phyloP scores from a whole-genome alignment of 1,140 invertebrate genomes.

The Lucilia sericata region DNA sequence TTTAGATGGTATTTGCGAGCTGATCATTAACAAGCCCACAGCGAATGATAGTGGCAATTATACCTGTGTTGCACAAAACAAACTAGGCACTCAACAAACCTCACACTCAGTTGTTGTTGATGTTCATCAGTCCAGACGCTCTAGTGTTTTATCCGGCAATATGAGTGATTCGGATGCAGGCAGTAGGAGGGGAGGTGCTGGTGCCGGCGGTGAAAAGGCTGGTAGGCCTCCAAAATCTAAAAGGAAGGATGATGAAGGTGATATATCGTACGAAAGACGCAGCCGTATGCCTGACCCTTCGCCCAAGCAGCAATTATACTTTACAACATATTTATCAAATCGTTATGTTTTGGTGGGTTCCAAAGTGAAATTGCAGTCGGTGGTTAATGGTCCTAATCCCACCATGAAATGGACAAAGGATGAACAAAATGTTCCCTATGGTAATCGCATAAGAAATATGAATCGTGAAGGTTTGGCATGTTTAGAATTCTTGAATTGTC shows the following conservation, averaged over 20 bases:
- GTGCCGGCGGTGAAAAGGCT: slow-evolving; percentile 41
- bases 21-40: slow-evolving; percentile 77
- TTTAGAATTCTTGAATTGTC: slow-evolving; percentile 69
- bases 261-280: slow-evolving; percentile 62
- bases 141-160: slow-evolving; percentile 56
- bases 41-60: slow-evolving; percentile 76
- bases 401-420: slow-evolving; percentile 65
- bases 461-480: slow-evolving; percentile 68
- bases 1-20: slow-evolving; percentile 79
- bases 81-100: slow-evolving; percentile 62
- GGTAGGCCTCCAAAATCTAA: slow-evolving; percentile 55
- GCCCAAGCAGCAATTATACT: slow-evolving; percentile 65
- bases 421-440: slow-evolving; percentile 61
- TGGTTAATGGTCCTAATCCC: slow-evolving; percentile 61
- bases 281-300: slow-evolving; percentile 62
- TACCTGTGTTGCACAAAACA: slow-evolving; percentile 80
- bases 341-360: slow-evolving; percentile 65
- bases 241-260: slow-evolving; percentile 55
- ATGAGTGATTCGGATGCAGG: slow-evolving; percentile 52
- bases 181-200: slow-evolving; percentile 42
- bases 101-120: slow-evolving; percentile 65
- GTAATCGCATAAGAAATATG: slow-evolving; percentile 61
- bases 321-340: slow-evolving; percentile 63
- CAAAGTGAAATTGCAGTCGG: slow-evolving; percentile 65
- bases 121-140: slow-evolving; percentile 59